Evolutionary conservation across 2,113 vertebrate genomes (phyloP).

Genomic region (Pygoscelis antarcticus): DNA sequence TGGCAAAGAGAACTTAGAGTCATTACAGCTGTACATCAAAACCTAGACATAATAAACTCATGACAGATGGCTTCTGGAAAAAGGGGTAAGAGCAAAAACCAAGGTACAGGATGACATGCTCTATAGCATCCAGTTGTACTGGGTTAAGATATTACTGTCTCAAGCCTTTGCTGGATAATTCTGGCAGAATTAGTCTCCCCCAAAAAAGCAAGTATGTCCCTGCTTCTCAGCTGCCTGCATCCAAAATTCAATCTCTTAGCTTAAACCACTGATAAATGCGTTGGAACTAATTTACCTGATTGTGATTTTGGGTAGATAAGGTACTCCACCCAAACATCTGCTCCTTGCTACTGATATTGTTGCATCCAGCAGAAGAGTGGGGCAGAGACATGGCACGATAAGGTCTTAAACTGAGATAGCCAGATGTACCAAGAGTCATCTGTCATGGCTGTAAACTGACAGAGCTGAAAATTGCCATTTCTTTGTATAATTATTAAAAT

Average conservation of each 20-base stretch:
- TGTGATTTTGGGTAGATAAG: not conserved
- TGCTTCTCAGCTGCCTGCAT: not conserved
- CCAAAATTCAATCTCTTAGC: not conserved
- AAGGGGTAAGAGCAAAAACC: not conserved
- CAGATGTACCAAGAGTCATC: not conserved
- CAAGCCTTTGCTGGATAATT: not conserved
- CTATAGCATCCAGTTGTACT: not conserved
- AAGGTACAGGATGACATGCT: not conserved
- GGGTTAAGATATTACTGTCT: not conserved
- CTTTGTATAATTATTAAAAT: not conserved
- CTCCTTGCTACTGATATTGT: not conserved
- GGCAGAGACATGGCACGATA: not conserved
- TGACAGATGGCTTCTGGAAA: not conserved
- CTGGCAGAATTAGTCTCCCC: not conserved
- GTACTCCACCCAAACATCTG: not conserved
- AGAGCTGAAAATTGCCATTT: not conserved
- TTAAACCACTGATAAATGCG: not conserved
- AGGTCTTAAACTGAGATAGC: not conserved
- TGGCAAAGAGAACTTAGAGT: not conserved
- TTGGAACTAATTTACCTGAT: not conserved
- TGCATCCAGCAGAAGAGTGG: not conserved
- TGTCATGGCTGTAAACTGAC: not conserved
- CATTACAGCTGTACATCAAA: not conserved
- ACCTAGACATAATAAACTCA: not conserved
- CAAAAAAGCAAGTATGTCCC: accelerated